Conservation (phyloP, 2,797 vertebrate species). For the Enteromius viviparus region DNA sequence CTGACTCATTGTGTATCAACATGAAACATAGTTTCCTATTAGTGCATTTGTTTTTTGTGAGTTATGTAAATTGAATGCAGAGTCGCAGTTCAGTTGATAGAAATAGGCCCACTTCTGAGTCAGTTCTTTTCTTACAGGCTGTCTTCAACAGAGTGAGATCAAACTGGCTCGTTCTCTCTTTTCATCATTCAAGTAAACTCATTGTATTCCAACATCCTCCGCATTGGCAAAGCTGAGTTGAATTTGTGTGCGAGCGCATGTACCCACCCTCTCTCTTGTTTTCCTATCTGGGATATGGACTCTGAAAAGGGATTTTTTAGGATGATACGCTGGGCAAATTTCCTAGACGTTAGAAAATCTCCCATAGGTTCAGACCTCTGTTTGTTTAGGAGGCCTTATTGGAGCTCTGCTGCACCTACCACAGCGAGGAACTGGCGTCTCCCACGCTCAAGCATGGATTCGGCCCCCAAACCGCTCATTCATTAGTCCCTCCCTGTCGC, state of each 20-base stretch:
- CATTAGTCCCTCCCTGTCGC: conserved; percentile 23
- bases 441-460: conserved; percentile 42
- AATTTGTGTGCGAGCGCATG: conserved; percentile 22
- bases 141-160: conserved; percentile 21
- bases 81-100: conserved; percentile 12
- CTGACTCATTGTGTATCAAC: background rate
- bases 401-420: conserved; percentile 56
- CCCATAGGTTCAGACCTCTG: conserved; percentile 44
- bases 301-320: conserved; percentile 51
- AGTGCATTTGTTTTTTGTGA: background rate
- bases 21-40: background rate
- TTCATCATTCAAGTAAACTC: conserved; percentile 19
- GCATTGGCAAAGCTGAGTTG: conserved; percentile 24
- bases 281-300: conserved; percentile 48
- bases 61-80: conserved; percentile 4
- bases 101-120: conserved; percentile 9
- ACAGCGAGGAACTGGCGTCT: conserved; percentile 42
- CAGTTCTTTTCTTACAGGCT: background rate
- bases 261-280: conserved; percentile 44
- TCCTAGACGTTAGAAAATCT: conserved; percentile 52
- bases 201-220: conserved; percentile 16
- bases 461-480: conserved; percentile 27
- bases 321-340: conserved; percentile 50
- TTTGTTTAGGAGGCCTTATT: conserved; percentile 54
- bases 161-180: conserved; percentile 9